Base-by-base conservation (phyloP, 2,797 vertebrate species). In the Falco cherrug region DNA sequence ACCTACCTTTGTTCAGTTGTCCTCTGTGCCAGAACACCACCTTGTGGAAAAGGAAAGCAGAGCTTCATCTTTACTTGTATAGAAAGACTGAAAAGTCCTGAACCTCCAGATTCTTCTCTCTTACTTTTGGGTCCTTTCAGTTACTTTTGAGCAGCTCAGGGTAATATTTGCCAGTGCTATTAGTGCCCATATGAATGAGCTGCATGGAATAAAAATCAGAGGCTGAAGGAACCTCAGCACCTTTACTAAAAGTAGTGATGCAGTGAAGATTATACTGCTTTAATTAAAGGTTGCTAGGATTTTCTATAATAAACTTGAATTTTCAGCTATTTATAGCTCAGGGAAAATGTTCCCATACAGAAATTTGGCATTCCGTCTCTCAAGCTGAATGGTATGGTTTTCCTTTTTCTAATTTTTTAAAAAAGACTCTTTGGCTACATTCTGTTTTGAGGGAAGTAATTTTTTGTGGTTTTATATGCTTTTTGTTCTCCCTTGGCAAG, bases 401-500 rank as follows among this genome's bases (percentile, higher is more conserved):
- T 93, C 47, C 59, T 96, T 86, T 94, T 90, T 54, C 59, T 84
- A 2, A 12, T 90, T 92, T 76, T 69, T 51, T 6, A 13, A 69
- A 37, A 91, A 91, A 76, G 54, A 61, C 10, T 81, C 47, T 77
- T 88, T 93, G 87, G 56, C 89, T 97, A 56, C 20, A 53, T 95
- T 92, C 74, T 85, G 64, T 83, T 96, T 97, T 94, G 64, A 76
- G 57, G 56, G 86, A 93, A 74, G 56, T 75, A 74, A 0, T 35
- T 84, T 63, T 95, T 90, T 57, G 54, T 93, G 63, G 54, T 82
- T 98, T 94, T 84, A 73, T 83, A 77, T 53, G 45, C 43, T 96
- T 95, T 96, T 93, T 97, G 47, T 97, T 91, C 82, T 96, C 69
- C 33, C 45, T 97, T 97, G 91, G 88, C 92, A 96, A 96, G 84